Evolutionary conservation across 2,113 vertebrate genomes (phyloP).

Genomic region (Maccullochella peelii): DNA sequence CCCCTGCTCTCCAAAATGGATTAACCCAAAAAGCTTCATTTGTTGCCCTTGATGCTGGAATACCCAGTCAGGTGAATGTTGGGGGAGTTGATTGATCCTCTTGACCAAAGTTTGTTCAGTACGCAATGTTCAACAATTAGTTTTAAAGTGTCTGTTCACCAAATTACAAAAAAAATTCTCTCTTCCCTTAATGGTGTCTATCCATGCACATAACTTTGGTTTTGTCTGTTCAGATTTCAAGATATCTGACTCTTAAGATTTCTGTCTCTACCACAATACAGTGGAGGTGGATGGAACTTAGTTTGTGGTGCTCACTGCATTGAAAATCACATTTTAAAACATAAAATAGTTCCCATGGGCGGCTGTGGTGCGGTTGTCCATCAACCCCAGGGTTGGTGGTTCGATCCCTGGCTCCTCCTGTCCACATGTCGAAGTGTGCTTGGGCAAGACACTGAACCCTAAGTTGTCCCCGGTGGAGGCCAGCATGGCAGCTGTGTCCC

Average conservation of each 20-base stretch:
- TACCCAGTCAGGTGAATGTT: conserved; percentile 15
- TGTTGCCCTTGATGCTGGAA: conserved; percentile 59
- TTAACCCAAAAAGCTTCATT: conserved; percentile 61
- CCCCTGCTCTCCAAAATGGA: conserved; percentile 26
- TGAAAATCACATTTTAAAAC: background rate
- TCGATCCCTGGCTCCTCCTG: too few species aligned
- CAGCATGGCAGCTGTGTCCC: too few species aligned
- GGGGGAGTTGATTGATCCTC: conserved; percentile 9
- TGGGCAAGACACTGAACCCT: too few species aligned
- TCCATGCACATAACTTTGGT: background rate
- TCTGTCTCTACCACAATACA: background rate
- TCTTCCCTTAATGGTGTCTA: background rate
- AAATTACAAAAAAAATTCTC: background rate
- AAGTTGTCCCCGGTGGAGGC: too few species aligned
- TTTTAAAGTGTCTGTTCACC: background rate
- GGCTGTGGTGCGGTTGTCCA: too few species aligned
- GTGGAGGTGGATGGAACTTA: background rate
- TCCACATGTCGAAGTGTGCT: too few species aligned
- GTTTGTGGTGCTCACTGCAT: background rate
- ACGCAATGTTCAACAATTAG: background rate
- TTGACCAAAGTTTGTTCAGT: conserved; percentile 2
- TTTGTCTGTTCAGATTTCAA: background rate
- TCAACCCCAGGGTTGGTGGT: too few species aligned
- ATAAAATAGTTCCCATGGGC: background rate
- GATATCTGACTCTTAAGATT: background rate